These are phyloP conservation scores for Dione juno DNA, from an alignment of 2,888 invertebrate genomes.

Conservation along the genomic window DNA sequence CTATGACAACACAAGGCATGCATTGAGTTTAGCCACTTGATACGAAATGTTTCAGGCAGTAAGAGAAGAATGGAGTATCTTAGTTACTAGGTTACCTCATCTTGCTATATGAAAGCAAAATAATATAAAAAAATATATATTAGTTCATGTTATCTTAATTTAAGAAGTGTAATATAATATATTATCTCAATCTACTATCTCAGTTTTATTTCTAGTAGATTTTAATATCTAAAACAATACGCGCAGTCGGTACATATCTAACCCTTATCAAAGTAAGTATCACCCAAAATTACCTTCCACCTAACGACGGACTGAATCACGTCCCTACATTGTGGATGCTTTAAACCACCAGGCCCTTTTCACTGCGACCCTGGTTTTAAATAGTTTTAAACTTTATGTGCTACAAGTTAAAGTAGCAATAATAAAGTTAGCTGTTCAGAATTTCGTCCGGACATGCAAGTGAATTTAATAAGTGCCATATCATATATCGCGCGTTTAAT, in stretches of 20 bases:
- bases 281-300: not conserved
- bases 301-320: not conserved
- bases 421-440: constrained; percentile 5
- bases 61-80: too few relatives aligned
- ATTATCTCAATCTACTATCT: too few relatives aligned
- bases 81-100: too few relatives aligned
- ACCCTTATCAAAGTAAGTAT: not conserved
- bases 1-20: too few relatives aligned
- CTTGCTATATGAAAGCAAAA: too few relatives aligned
- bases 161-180: too few relatives aligned
- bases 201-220: not conserved
- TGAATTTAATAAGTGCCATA: constrained; percentile 1
- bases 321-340: not conserved
- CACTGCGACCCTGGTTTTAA: not conserved
- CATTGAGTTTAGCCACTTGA: too few relatives aligned
- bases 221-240: not conserved
- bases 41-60: too few relatives aligned
- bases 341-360: not conserved
- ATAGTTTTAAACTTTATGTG: constrained; percentile 2
- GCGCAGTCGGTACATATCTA: not conserved
- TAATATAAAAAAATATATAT: too few relatives aligned
- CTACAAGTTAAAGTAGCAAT: not conserved
- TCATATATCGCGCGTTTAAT: constrained; percentile 3
- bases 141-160: too few relatives aligned
- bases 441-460: not conserved